A percentile compares a stretch with the other conserved stretches of the same genome.
Evolutionary conservation across 2,113 vertebrate species (phyloP).

Genomic region (Rhabdornis inornatus): DNA sequence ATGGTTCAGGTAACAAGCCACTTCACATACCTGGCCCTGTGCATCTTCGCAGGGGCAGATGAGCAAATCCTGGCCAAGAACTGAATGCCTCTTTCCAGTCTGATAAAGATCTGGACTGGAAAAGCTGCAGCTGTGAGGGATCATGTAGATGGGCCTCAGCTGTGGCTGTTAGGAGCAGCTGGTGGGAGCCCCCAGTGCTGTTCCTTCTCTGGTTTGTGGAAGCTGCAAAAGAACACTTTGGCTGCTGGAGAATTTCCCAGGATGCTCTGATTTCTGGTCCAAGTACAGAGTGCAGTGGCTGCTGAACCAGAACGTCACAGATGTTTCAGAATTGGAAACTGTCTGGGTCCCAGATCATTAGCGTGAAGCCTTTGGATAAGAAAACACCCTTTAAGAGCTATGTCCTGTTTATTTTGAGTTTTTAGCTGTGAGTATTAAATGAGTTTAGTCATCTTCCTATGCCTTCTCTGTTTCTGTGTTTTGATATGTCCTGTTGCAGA

Average conservation of each 20-base stretch:
- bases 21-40: background rate
- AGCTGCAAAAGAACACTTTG: background rate
- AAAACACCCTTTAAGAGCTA: background rate
- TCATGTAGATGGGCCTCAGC: accelerated
- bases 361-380: background rate
- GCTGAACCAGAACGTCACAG: background rate
- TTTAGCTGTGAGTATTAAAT: background rate
- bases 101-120: background rate
- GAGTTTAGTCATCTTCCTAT: background rate
- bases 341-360: background rate
- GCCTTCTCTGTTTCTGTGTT: background rate
- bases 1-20: background rate
- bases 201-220: background rate
- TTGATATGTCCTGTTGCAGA: conserved; percentile 67
- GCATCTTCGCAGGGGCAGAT: background rate
- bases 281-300: background rate
- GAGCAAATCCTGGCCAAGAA: background rate
- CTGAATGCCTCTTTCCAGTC: background rate
- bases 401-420: background rate
- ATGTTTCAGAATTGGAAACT: background rate
- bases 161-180: background rate
- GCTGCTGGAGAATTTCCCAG: background rate
- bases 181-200: background rate
- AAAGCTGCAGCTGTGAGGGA: background rate
- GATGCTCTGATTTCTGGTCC: background rate